Base-by-base conservation (phyloP, 2,888 invertebrate species). In the Dendrolimus pini region DNA sequence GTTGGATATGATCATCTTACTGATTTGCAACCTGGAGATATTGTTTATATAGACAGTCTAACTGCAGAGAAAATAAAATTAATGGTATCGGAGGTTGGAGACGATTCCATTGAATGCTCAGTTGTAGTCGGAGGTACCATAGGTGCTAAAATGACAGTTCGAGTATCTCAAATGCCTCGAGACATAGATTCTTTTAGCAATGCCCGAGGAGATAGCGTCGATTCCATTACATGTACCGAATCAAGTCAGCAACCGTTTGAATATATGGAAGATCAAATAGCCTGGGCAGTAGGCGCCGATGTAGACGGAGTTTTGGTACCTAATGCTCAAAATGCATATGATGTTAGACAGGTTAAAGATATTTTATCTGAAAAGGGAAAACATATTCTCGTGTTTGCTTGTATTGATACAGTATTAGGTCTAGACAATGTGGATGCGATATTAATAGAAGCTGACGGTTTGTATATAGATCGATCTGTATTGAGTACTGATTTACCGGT, bases 391-490 rank as follows among this genome's bases (percentile, higher is more conserved):
- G 68, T 89, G 3, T 81, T 90, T 68, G 86, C 83, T 57, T 81
- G 80, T 62, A 78, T 90, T 62, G 89, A 89, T 18, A 72, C 87
- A 41, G 64, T 80, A 8, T 62, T 78, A 56, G 87, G 81, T 2
- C 60, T 86, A 1, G 85, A 89, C 60, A 86, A 86, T 63, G 70
- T 97, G 64, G 96, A 97, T 73, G 94, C 94, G 65, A 95, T 98
- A 68, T 92, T 97, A 61, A 72, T 78, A 7, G 95, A 92, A 62
- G 93, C 95, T 9, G 98, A 98, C 83, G 98, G 97, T 55, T 93
- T 98, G 58, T 97, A 96, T 93, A 93, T 98, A 0, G 97, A 98
- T 58, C 93, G 97, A 63, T 95, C 95, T 69, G 94, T 96, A 77
- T 89, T 98, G 62, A 95, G 96, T 63, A 95, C 96, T 67, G 96